A percentile compares a stretch with the other conserved stretches of the same genome.
Evolutionary conservation across 2,888 invertebrate species (phyloP).

Genomic region (Stenolophus ochropezus): DNA sequence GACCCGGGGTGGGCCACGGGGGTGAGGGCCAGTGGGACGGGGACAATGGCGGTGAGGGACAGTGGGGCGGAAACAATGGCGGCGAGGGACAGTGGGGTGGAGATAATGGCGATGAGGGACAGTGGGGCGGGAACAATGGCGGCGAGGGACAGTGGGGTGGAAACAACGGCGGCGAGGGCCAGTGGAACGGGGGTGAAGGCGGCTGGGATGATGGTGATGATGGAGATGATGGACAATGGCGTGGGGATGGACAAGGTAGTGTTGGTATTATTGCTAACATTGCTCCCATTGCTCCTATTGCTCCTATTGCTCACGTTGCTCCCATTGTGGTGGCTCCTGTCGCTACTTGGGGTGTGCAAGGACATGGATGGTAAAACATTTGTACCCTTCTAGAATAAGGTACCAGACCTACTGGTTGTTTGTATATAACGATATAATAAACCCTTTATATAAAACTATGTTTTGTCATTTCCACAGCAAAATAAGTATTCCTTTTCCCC

Average conservation of each 20-base stretch:
- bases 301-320: not conserved
- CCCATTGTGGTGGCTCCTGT: not conserved
- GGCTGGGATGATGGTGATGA: not conserved
- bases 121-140: not conserved
- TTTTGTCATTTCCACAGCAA: no score
- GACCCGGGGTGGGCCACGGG: not conserved
- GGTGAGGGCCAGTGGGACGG: not conserved
- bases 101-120: no score
- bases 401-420: no score
- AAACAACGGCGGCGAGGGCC: not conserved
- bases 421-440: no score
- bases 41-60: not conserved
- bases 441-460: no score
- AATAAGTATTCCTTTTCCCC: no score
- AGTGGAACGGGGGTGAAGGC: not conserved
- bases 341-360: not conserved
- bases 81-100: not conserved
- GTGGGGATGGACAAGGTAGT: not conserved
- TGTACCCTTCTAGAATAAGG: no score
- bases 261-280: not conserved
- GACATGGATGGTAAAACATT: not conserved
- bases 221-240: not conserved
- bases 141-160: slow-evolving; percentile 17
- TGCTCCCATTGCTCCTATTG: not conserved
- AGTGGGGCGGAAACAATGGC: not conserved